Evolutionary conservation across 2,113 vertebrate species (phyloP), one percentile per base, ranked within the genome.

Genomic region (Sardina pilchardus): DNA sequence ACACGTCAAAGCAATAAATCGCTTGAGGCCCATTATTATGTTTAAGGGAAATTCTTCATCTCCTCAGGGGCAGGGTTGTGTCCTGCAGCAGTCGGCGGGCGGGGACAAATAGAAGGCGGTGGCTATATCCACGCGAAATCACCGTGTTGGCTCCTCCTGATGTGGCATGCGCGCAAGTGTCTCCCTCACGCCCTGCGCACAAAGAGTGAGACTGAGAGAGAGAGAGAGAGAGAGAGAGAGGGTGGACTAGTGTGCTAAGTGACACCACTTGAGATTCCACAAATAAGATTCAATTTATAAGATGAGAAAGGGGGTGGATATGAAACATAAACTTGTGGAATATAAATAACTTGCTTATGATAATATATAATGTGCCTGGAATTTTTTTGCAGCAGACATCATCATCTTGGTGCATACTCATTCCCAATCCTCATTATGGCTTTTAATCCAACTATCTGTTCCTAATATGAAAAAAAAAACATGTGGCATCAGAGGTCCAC

Each of bases 21-120:
- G 92, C 85, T 92, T 42, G 89, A 87, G 92, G 91, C 90, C 93
- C 95, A 95, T 95, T 86, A 89, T 90, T 92, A 86, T 88, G 89
- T 91, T 87, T 78, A 84, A 75, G 81, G 88, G 85, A 85, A 87
- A 89, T 88, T 91, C 91, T 93, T 92, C 92, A 94, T 92, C 86
- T 86, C 92, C 93, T 81, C 91, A 83, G 91, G 91, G 88, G 90
- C 89, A 91, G 88, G 67, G 47, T 24, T 39, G 91, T 87, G 36
- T 88, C 88, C 85, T 92, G 90, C 59, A 89, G 89, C 88, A 92
- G 91, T 88, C 89, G 91, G n/a, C 71, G 16, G 71, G 71, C 71
- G 71, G 87, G 84, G 82, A 21, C 86, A 87, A 81, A 75, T 88
- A 87, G 93, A 93, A 94, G 94, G 95, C 94, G 94, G 94, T 92